These are phyloP conservation scores for Lycorma delicatula DNA, from an alignment of 1,140 invertebrate genomes.

Conservation along the genomic window DNA sequence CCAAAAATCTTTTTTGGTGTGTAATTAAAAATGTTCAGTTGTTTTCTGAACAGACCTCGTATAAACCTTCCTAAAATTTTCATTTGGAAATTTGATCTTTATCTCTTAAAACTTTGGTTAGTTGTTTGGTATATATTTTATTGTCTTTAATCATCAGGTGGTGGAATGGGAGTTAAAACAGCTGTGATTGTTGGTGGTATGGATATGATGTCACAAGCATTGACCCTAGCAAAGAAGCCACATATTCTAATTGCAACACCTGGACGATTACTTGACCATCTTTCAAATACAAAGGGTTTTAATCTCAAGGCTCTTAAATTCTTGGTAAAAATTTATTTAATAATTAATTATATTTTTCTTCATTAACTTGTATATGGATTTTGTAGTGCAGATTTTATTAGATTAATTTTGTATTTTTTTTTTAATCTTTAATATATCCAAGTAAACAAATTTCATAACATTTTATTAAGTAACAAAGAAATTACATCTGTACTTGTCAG, in stretches of 20 bases:
- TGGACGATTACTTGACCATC: slow-evolving; percentile 79
- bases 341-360: too few species aligned
- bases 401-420: too few species aligned
- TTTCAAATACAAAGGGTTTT: slow-evolving; percentile 86
- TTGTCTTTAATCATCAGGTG: slow-evolving; percentile 40
- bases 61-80: not conserved
- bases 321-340: too few species aligned
- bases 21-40: too few species aligned
- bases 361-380: too few species aligned
- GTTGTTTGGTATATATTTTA: not conserved
- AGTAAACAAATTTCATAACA: too few species aligned
- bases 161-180: slow-evolving; percentile 85
- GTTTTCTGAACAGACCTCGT: too few species aligned
- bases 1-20: too few species aligned
- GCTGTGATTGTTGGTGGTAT: slow-evolving; percentile 96
- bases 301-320: slow-evolving; percentile 80
- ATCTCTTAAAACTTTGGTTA: not conserved
- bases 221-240: slow-evolving; percentile 87
- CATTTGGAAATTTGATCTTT: not conserved
- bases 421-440: too few species aligned
- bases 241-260: slow-evolving; percentile 93
- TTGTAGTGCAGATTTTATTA: too few species aligned
- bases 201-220: slow-evolving; percentile 90
- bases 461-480: too few species aligned
- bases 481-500: too few species aligned